Evolutionary conservation across 2,888 invertebrate species (phyloP), one percentile per base, ranked within the genome.

Genomic region (Bruchidius siliquastri): DNA sequence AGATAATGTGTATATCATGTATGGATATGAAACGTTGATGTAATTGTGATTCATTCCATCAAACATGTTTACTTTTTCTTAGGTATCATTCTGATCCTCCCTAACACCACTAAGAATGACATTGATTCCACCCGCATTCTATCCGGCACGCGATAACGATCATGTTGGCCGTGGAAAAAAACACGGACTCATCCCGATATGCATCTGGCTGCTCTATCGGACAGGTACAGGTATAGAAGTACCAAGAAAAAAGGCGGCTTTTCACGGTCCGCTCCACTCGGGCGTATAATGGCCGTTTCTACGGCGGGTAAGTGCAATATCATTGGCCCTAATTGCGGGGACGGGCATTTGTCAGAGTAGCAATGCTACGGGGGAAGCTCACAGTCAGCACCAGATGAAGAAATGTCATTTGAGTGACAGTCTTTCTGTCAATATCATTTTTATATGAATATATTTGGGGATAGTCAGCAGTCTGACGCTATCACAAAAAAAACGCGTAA

Each of bases 261-360:
- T 75, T 74, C 73, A 66, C 69, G 73, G 70, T 32, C 71, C 75
- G 49, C 67, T 71, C 72, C 74, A 71, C 69, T 71, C 73, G 75
- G 80, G 80, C 79, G 79, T 74, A 78, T 80, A 81, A 80, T 80
- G 79, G 80, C 76, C 77, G 74, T 76, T 77, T 79, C 78, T 73
- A 77, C 75, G 74, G 76, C 75, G 76, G 76, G 81, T 79, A 82
- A 82, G 79, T 81, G 81, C 82, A 82, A 80, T 81, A 81, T 82
- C 82, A 82, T 81, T 80, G 82, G 79, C 79, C 79, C 79, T 81
- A 82, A 81, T 82, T 82, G 81, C 77, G 78, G 80, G 80, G 80
- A 79, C 77, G 79, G 77, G 76, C 81, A 80, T 81, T 80, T 79
- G 80, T 81, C 80, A 81, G 80, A 49, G 18, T 13, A 13, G 13